A percentile compares a stretch with the other conserved stretches of the same genome.
These are phyloP conservation scores for cattle (Bos taurus) DNA, from an alignment of 2,113 vertebrate genomes.

Conservation along the genomic window ARS-UCD2.0 NC_037328.1:47494001-47494500, in stretches of 20 bases:
- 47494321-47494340: not conserved
- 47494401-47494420: not conserved
- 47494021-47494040: not conserved
- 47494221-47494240: not conserved
- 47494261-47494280: not conserved
- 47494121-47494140: not conserved
- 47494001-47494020: not conserved
- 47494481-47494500: not conserved
- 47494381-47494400: not conserved
- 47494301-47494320: not conserved
- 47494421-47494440: not conserved
- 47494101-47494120: not conserved
- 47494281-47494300: not conserved
- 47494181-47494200: not conserved
- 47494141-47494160: not conserved
- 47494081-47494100: not conserved
- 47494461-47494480: not conserved
- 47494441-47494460: not conserved
- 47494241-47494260: not conserved
- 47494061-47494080: not conserved
- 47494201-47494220: not conserved
- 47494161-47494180: not conserved
- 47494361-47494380: not conserved
- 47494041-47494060: not conserved
- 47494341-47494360: not conserved